Conservation (phyloP, 2,888 invertebrate species). For the Apamea sordens region DNA sequence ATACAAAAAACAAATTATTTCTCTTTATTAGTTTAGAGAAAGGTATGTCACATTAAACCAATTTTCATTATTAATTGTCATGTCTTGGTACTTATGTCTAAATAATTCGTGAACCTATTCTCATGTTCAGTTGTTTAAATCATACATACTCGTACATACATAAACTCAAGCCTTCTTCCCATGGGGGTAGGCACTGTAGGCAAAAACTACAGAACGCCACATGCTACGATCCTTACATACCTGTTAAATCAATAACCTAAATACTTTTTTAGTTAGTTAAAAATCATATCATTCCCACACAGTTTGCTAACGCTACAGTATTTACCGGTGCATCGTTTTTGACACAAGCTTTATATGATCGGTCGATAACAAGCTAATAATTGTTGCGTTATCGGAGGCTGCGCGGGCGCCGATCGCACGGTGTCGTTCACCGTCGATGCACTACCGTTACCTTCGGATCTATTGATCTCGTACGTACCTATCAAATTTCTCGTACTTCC, state of each 20-base stretch:
- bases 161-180: background rate
- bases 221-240: background rate
- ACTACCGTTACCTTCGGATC: constrained; percentile 73
- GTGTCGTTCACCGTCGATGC: constrained; percentile 79
- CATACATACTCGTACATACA: background rate
- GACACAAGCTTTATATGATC: constrained; percentile 50
- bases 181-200: background rate
- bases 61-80: background rate
- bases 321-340: constrained; percentile 53
- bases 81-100: background rate
- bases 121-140: background rate
- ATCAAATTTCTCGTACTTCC: constrained; percentile 68
- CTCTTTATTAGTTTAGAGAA: no score
- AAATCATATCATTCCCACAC: background rate
- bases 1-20: no score
- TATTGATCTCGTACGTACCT: constrained; percentile 64
- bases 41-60: background rate
- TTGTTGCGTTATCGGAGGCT: constrained; percentile 72
- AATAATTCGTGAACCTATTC: background rate
- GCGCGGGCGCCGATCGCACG: constrained; percentile 75
- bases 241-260: background rate
- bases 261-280: background rate
- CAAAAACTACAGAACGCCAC: background rate
- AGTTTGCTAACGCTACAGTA: constrained; percentile 10
- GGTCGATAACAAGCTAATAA: constrained; percentile 63